These are phyloP conservation scores for Sebastiscus albofasciatus DNA, from an alignment of 2,797 vertebrate species.

Conservation along the genomic window DNA sequence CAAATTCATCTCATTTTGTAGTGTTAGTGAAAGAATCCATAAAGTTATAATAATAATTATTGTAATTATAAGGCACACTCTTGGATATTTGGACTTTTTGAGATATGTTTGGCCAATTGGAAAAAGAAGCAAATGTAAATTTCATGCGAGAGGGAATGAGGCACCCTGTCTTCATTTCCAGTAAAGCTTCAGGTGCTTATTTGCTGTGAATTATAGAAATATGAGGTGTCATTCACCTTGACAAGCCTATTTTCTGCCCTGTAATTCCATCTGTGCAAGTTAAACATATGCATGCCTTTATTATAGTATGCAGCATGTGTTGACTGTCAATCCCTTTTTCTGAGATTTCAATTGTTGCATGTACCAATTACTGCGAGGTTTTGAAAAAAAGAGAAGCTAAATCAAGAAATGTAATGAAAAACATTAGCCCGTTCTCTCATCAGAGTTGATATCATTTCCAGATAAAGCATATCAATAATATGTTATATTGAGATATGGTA, in stretches of 20 bases:
- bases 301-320: slow-evolving; percentile 47
- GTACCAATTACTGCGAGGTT: not conserved
- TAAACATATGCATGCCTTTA: slow-evolving; percentile 65
- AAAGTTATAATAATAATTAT: slow-evolving; percentile 4
- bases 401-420: slow-evolving; percentile 21
- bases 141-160: slow-evolving; percentile 20
- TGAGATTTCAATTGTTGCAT: slow-evolving; percentile 1
- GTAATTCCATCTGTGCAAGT: slow-evolving; percentile 73
- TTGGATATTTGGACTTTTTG: not conserved
- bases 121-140: slow-evolving; percentile 35
- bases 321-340: slow-evolving; percentile 16
- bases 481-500: not conserved
- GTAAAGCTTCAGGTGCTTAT: slow-evolving; percentile 68
- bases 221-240: slow-evolving; percentile 78
- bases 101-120: slow-evolving; percentile 3
- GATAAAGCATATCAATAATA: not conserved
- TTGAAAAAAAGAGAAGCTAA: not conserved
- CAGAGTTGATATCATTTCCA: not conserved
- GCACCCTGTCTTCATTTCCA: slow-evolving; percentile 69
- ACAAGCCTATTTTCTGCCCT: slow-evolving; percentile 81
- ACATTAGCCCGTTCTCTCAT: slow-evolving; percentile 17
- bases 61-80: slow-evolving; percentile 5
- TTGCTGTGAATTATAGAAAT: slow-evolving; percentile 76
- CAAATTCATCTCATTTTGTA: not conserved
- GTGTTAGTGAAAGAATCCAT: not conserved